These are phyloP conservation scores for Rhynchophorus ferrugineus DNA, from an alignment of 1,140 invertebrate species.

Conservation along the genomic window DNA sequence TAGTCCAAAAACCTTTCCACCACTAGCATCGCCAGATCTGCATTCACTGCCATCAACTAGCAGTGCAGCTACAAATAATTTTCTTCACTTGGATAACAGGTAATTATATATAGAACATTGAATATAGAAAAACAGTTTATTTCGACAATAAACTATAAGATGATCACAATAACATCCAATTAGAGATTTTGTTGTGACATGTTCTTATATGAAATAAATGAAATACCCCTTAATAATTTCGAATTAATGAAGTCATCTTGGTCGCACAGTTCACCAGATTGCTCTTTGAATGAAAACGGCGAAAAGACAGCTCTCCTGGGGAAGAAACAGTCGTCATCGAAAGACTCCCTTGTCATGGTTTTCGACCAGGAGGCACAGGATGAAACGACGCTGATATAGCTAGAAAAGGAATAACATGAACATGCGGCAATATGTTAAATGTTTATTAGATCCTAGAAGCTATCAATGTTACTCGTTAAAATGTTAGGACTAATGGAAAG, in stretches of 20 bases:
- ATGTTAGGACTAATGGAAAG: no score
- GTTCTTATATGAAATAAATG: no score
- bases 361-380: slow-evolving; percentile 63
- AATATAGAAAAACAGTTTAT: no score
- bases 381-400: slow-evolving; percentile 64
- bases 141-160: no score
- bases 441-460: no score
- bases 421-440: no score
- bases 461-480: no score
- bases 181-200: no score
- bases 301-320: slow-evolving; percentile 50
- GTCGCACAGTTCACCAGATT: slow-evolving; percentile 49
- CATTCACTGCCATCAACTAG: slow-evolving; percentile 52
- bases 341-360: slow-evolving; percentile 59
- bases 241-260: not conserved
- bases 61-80: slow-evolving; percentile 50
- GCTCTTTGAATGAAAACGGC: slow-evolving; percentile 51
- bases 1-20: slow-evolving; percentile 43
- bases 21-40: slow-evolving; percentile 52
- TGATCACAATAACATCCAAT: no score
- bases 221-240: not conserved
- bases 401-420: not conserved
- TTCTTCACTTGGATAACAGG: slow-evolving; percentile 48
- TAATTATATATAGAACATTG: no score
- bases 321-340: slow-evolving; percentile 45